Conservation (phyloP, 2,797 vertebrate species). For the Agapornis canus region DNA sequence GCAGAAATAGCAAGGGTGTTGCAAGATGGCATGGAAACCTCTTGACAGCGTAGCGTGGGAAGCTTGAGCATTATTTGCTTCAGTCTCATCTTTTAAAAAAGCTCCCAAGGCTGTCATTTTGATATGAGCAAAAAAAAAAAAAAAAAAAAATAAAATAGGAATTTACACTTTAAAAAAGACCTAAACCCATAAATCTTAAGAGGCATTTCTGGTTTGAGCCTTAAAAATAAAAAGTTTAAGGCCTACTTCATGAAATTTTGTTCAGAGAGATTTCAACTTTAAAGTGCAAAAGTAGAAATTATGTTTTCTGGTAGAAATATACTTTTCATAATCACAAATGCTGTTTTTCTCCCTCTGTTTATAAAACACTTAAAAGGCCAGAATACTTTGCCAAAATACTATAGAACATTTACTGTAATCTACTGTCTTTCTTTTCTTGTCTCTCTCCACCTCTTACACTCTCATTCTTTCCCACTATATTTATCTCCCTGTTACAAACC, state of each 20-base stretch:
- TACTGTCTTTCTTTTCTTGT: neutral
- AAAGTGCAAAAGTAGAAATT: neutral
- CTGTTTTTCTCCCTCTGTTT: neutral
- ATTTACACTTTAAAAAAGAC: constrained; percentile 31
- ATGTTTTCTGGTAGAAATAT: neutral
- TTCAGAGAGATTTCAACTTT: neutral
- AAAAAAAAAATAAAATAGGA: no score
- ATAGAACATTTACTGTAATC: neutral
- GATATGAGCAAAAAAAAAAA: constrained; percentile 35
- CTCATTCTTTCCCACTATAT: neutral
- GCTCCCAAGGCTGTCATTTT: constrained; percentile 7
- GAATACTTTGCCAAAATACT: constrained; percentile 1
- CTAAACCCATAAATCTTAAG: neutral
- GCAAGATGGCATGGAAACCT: constrained; percentile 4
- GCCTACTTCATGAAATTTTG: neutral
- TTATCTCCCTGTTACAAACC: neutral
- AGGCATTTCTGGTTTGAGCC: neutral
- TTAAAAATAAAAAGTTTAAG: neutral
- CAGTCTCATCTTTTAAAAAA: constrained; percentile 16
- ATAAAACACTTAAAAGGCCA: neutral
- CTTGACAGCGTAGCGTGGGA: constrained; percentile 18
- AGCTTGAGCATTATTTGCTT: neutral
- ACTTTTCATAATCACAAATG: neutral
- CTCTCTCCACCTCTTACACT: neutral
- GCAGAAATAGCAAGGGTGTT: constrained; percentile 53